Base-by-base conservation (phyloP, 2,888 invertebrate species). In the Xestia c-nigrum region DNA sequence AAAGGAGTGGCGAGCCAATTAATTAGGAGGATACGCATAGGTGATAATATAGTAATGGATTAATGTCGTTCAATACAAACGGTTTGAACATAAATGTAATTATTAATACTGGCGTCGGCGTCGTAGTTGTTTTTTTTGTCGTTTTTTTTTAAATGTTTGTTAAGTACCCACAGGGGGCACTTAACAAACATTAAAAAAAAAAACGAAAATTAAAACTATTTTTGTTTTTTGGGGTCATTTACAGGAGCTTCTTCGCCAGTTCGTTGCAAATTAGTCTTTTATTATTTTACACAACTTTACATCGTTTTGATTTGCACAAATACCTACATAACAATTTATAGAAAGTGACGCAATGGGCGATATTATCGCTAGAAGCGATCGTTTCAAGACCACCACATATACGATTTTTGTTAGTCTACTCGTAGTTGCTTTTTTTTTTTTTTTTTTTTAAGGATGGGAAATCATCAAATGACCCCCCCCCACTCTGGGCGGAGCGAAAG, bases 1-100 rank as follows among this genome's bases (percentile, higher is more conserved):
- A 50, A 86, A 84, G 84, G 84, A 75, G 86, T 80, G 85, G 77
- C 6, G 14, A 21, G 57, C 65, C 80, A 78, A 83, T 83, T 73
- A 83, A 71, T 76, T 71, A 78, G 64, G 73, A 59, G n/a, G 43
- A 70, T 70, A 50, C 21, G 69, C 16, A n/a, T 74, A 31, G 31
- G 31, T 31, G 31, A 31, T 31, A 31, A 31, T 31, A 71, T 61
- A 43, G 52, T 64, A 46, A 65, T 66, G 46, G 46, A 65, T 61
- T 19, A 66, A 19, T 72, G 21, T 63, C 9, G 38, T 63, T 61
- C 63, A 5, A 63, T 63, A 24, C 24, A 21, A 21, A 63, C 38
- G 21, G 21, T 61, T 40, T 40, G 21, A 21, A 40, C 21, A 40
- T 40, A 19, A 16, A 40, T 40, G 7, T n/a, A 10, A 9, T 55